These are phyloP conservation scores for Drosophila equinoxialis DNA, from an alignment of 1,140 invertebrate species.

Conservation along the genomic window DNA sequence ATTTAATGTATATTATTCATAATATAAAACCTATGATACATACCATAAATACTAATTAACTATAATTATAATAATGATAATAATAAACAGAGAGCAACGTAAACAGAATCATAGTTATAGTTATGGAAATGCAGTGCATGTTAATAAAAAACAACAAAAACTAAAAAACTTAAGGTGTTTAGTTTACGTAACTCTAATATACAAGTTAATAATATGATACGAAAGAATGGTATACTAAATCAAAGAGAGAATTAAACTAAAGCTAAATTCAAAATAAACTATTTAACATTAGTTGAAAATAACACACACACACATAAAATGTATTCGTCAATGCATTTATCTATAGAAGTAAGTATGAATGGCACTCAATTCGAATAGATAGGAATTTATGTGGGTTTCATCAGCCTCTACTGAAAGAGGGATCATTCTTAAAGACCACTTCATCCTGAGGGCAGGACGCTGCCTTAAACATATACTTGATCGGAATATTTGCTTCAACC, in stretches of 20 bases:
- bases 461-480: no score
- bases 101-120: conserved; percentile 23
- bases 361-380: no score
- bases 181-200: conserved; percentile 31
- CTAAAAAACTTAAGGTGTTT: background rate
- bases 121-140: conserved; percentile 53
- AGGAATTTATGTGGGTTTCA: no score
- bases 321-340: background rate
- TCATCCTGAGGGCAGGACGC: no score
- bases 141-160: conserved; percentile 21
- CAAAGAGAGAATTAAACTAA: conserved; percentile 51
- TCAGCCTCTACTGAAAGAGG: no score
- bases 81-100: conserved; percentile 35
- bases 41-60: conserved; percentile 50
- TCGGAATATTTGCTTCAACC: no score
- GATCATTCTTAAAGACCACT: no score
- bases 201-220: conserved; percentile 16
- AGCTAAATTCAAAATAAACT: conserved; percentile 58
- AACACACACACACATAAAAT: conserved; percentile 31
- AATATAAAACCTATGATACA: conserved; percentile 41
- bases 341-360: background rate
- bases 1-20: conserved; percentile 48
- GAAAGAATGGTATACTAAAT: conserved; percentile 47
- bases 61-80: conserved; percentile 40
- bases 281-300: conserved; percentile 69